Evolutionary conservation across 2,797 vertebrate species (phyloP).

Genomic region (Notolepis coatsorum): DNA sequence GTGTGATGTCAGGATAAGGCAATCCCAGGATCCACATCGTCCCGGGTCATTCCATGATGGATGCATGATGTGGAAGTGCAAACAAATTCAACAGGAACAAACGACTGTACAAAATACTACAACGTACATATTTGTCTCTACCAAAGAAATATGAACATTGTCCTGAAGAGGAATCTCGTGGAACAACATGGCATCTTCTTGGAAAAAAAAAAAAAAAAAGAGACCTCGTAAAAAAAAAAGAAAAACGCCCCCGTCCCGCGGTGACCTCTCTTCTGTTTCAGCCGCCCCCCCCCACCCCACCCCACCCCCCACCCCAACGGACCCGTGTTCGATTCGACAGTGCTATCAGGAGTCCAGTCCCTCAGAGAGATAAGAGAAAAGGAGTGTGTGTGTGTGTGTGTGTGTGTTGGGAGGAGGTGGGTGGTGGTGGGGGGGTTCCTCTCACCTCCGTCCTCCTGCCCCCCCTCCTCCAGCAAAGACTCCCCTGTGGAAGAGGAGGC

Average conservation of each 20-base stretch:
- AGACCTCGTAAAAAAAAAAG: conserved; percentile 22
- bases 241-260: conserved; percentile 78
- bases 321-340: conserved; percentile 83
- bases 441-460: conserved; percentile 78
- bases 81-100: conserved; percentile 71
- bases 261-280: conserved; percentile 67
- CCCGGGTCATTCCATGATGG: conserved; percentile 77
- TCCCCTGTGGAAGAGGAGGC: conserved; percentile 77
- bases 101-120: conserved; percentile 83
- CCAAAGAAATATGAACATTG: conserved; percentile 78
- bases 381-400: no score
- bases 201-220: conserved; percentile 43
- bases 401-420: no score
- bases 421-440: conserved; percentile 18
- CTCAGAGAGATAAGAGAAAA: conserved; percentile 54
- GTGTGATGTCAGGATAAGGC: conserved; percentile 81
- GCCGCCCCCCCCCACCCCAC: conserved; percentile 20
- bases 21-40: conserved; percentile 75
- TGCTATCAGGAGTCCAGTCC: conserved; percentile 76
- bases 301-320: conserved; percentile 48
- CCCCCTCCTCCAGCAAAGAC: conserved; percentile 61
- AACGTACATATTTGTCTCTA: conserved; percentile 68
- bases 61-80: conserved; percentile 80
- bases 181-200: conserved; percentile 84
- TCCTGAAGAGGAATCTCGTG: conserved; percentile 74